A percentile compares a stretch with the other conserved stretches of the same genome.
Evolutionary conservation across 2,113 vertebrate genomes (phyloP).

Genomic region (Ranitomeya variabilis): DNA sequence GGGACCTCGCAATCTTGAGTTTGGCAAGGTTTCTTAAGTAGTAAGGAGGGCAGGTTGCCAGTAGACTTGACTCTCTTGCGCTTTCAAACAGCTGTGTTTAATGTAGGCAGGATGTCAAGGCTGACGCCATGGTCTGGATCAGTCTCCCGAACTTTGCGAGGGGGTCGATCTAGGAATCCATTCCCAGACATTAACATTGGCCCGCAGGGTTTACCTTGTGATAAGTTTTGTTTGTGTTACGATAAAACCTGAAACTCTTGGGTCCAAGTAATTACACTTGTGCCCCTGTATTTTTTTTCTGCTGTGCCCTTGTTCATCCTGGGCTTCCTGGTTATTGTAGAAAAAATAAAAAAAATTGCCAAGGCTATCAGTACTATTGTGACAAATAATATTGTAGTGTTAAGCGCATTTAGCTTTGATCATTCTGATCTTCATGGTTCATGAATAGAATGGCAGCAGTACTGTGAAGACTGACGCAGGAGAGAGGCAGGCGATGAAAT

Average conservation of each 20-base stretch:
- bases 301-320: background rate
- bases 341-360: background rate
- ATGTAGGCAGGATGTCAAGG: slow-evolving; percentile 47
- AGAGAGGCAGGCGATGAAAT: background rate
- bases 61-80: slow-evolving; percentile 8
- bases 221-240: background rate
- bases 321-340: background rate
- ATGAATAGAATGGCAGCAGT: background rate
- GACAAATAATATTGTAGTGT: background rate
- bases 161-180: slow-evolving; percentile 10
- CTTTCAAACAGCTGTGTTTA: slow-evolving; percentile 58
- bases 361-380: background rate
- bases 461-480: background rate
- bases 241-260: background rate
- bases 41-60: slow-evolving; percentile 36
- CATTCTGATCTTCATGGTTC: background rate
- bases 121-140: slow-evolving; percentile 46
- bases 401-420: background rate
- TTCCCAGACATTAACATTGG: background rate
- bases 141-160: slow-evolving; percentile 13
- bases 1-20: background rate
- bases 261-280: background rate
- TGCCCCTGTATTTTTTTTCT: background rate
- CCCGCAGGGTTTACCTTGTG: background rate
- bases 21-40: slow-evolving; percentile 37